These are phyloP conservation scores for Mus caroli DNA, from an alignment of 2,797 vertebrate genomes.

Conservation along the genomic window DNA sequence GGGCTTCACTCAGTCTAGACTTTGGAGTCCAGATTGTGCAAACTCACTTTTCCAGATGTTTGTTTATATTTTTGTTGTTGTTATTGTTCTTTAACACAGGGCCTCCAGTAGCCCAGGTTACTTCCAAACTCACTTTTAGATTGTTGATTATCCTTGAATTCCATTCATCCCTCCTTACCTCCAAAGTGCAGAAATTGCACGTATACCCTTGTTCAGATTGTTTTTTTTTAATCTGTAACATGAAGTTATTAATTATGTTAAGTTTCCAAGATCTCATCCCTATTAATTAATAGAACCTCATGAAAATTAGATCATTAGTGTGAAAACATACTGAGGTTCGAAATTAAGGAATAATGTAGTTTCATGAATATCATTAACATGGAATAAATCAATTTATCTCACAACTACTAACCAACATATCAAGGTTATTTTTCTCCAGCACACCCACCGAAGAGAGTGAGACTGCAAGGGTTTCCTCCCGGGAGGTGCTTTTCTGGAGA, in stretches of 20 bases:
- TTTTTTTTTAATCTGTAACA: too few relatives aligned
- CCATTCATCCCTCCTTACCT: not conserved
- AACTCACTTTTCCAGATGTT: not conserved
- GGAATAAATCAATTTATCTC: not conserved
- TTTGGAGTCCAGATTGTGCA: not conserved
- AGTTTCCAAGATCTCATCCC: not conserved
- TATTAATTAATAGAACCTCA: not conserved
- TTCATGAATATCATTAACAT: not conserved
- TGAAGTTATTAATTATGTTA: too few relatives aligned
- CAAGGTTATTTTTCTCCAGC: not conserved
- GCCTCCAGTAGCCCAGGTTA: not conserved
- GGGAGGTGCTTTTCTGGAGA: not conserved
- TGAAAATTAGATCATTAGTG: not conserved
- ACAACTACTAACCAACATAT: slow-evolving; percentile 27
- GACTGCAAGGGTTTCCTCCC: not conserved
- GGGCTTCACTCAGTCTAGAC: not conserved
- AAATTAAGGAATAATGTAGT: not conserved
- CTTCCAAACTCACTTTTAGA: not conserved
- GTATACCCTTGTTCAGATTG: not conserved
- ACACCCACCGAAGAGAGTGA: not conserved
- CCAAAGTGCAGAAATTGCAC: not conserved
- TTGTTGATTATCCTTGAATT: not conserved
- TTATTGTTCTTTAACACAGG: not conserved
- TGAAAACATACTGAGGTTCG: slow-evolving; percentile 4
- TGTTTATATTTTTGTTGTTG: not conserved